Conservation (phyloP, 1,140 invertebrate species). For the fruit fly (Drosophila melanogaster) region DNA sequence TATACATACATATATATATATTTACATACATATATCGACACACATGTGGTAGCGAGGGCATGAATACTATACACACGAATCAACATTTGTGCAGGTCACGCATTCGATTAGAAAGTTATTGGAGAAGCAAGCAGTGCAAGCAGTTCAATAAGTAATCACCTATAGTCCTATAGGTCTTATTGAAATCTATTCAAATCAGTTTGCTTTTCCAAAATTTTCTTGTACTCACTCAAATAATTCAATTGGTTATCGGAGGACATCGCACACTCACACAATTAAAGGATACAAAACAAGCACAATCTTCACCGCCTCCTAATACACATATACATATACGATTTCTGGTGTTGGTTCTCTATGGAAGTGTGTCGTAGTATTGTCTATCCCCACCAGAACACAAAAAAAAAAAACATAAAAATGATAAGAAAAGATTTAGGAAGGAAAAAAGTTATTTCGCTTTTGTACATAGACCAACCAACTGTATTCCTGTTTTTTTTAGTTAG, state of each 20-base stretch:
- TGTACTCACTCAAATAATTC: conserved; percentile 8
- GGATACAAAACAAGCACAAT: conserved; percentile 2
- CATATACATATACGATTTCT: conserved; percentile 14
- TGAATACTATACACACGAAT: conserved; percentile 1
- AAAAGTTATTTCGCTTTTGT: conserved; percentile 9
- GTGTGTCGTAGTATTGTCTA: conserved; percentile 15
- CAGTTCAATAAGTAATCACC: background rate
- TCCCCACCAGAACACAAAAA: background rate
- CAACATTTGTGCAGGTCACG: conserved; percentile 17
- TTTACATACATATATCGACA: conserved; percentile 5
- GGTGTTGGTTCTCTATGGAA: conserved; percentile 43
- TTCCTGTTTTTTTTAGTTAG: conserved; percentile 19
- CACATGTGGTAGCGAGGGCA: conserved; percentile 13
- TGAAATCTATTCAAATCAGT: background rate
- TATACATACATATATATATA: conserved; percentile 11
- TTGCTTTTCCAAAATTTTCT: conserved; percentile 18
- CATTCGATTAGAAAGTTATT: conserved; percentile 1
- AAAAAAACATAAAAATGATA: background rate
- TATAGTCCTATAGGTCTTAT: too few species aligned
- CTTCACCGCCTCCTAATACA: conserved; percentile 14
- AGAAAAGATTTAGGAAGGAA: conserved; percentile 1
- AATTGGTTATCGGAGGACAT: conserved; percentile 35
- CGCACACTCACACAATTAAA: conserved; percentile 15
- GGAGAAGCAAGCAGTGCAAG: conserved; percentile 12
- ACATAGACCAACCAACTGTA: conserved; percentile 22